phyloP scores from a whole-genome alignment of 1,140 invertebrate species.

The Drosophila santomea region DNA sequence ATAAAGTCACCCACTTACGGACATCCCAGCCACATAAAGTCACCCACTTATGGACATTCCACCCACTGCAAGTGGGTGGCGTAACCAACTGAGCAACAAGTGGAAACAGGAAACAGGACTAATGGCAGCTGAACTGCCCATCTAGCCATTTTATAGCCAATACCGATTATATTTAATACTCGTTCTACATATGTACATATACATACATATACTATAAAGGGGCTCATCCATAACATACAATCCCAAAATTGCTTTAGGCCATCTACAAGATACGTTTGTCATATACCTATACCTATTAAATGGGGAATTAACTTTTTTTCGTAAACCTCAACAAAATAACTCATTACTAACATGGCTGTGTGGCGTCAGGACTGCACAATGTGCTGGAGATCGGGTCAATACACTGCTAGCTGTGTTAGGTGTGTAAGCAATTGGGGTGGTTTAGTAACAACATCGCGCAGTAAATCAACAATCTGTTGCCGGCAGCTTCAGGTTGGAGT shows the following conservation, averaged over 20 bases:
- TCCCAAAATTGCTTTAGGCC: no score
- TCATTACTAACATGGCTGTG: no score
- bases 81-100: constrained; percentile 45
- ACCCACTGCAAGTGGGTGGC: constrained; percentile 19
- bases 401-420: not conserved
- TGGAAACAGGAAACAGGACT: constrained; percentile 24
- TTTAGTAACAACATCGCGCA: not conserved
- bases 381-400: not conserved
- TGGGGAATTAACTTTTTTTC: not conserved
- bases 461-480: constrained; percentile 7
- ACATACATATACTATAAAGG: no score
- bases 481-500: not conserved
- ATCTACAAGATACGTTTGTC: no score
- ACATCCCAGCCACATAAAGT: not conserved
- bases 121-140: not conserved
- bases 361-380: not conserved
- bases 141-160: not conserved
- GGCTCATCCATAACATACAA: no score
- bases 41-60: not conserved
- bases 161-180: no score
- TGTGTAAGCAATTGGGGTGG: not conserved
- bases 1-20: constrained; percentile 3
- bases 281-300: no score
- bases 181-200: no score
- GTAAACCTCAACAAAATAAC: not conserved